A percentile compares a stretch with the other conserved stretches of the same genome.
These are phyloP conservation scores for Cephus nigrinus DNA, from an alignment of 2,888 invertebrate genomes.

Conservation along the genomic window DNA sequence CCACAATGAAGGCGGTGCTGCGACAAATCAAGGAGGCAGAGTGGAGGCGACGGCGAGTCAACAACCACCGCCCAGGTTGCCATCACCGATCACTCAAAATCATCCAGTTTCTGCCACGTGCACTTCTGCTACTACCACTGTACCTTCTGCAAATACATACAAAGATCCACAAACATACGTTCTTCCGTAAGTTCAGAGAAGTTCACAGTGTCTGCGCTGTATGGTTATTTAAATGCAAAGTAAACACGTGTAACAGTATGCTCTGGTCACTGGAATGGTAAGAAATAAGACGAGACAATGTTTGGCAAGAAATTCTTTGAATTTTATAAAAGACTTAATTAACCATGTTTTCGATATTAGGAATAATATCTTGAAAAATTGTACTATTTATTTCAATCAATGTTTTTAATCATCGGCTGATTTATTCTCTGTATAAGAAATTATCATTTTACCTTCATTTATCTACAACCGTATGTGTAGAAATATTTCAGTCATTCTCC, in stretches of 20 bases:
- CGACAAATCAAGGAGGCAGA: slow-evolving; percentile 49
- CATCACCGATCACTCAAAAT: slow-evolving; percentile 53
- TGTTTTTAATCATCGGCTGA: background rate
- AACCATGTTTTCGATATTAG: background rate
- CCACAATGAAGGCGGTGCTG: slow-evolving; percentile 64
- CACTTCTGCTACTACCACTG: slow-evolving; percentile 49
- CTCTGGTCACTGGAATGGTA: background rate
- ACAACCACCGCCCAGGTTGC: slow-evolving; percentile 46
- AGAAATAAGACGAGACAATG: background rate
- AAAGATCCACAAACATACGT: slow-evolving; percentile 62
- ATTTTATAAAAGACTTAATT: no score
- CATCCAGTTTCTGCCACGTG: slow-evolving; percentile 53
- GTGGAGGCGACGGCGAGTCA: slow-evolving; percentile 45
- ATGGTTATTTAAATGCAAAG: background rate
- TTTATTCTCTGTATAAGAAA: background rate
- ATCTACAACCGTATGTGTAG: background rate
- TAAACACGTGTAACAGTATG: background rate
- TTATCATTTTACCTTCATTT: background rate
- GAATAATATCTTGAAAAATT: background rate
- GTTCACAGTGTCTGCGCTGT: background rate
- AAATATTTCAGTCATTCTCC: background rate
- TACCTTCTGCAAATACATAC: slow-evolving; percentile 52
- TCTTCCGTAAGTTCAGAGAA: slow-evolving; percentile 55
- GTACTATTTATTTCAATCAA: background rate
- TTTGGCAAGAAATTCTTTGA: background rate